Conservation (phyloP, 2,113 vertebrate species). For the Mastomys natalensis region DNA sequence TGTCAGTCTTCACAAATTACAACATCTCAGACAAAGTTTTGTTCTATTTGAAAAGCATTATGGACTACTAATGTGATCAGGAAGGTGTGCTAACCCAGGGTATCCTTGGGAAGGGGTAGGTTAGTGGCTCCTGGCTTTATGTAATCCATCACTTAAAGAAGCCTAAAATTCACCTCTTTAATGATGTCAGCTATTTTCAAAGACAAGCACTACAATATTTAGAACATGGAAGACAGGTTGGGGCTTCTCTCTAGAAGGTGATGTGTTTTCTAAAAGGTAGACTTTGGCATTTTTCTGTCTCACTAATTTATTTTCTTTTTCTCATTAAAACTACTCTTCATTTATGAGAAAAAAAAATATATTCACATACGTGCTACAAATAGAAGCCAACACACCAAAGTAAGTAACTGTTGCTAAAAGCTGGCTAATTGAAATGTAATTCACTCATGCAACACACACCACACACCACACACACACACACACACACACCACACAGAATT, state of each 20-base stretch:
- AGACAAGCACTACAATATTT: constrained; percentile 47
- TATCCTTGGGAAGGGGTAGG: not conserved
- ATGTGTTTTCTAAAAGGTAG: constrained; percentile 47
- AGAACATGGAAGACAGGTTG: not conserved
- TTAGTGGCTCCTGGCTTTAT: not conserved
- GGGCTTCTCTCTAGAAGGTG: constrained; percentile 53
- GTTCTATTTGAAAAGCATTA: constrained; percentile 8
- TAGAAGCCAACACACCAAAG: constrained; percentile 73
- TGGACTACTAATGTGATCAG: not conserved
- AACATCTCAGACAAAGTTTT: not conserved
- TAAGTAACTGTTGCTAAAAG: constrained; percentile 63
- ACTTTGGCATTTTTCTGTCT: constrained; percentile 73
- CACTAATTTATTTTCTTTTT: constrained; percentile 73
- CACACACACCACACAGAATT: not conserved
- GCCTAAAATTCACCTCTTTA: not conserved
- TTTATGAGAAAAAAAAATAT: constrained; percentile 74
- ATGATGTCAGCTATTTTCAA: constrained; percentile 4
- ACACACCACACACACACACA: not conserved
- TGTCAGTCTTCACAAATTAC: not conserved
- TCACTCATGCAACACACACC: constrained; percentile 18
- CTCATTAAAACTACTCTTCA: constrained; percentile 65
- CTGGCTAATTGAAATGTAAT: constrained; percentile 73
- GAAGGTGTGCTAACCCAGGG: not conserved
- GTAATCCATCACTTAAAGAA: not conserved
- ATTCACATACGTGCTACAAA: constrained; percentile 71